These are phyloP conservation scores for Gonioctena quinquepunctata DNA, from an alignment of 1,140 invertebrate species.

Conservation along the genomic window DNA sequence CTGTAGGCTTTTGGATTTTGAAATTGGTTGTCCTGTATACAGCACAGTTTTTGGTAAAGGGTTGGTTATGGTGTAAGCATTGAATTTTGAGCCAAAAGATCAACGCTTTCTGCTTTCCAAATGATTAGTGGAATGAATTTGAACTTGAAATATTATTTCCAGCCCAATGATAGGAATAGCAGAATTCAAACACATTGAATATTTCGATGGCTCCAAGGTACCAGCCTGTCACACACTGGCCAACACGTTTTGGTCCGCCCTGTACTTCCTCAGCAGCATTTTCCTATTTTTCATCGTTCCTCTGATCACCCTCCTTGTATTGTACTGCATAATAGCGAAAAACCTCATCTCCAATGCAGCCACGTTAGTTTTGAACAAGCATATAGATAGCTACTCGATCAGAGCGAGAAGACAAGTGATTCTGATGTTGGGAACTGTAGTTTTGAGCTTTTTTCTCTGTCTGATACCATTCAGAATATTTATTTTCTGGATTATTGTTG, in stretches of 20 bases:
- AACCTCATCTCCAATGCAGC: conserved; percentile 70
- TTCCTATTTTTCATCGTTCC: conserved; percentile 78
- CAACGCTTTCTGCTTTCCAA: neutral
- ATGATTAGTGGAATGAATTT: neutral
- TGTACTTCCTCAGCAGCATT: conserved; percentile 75
- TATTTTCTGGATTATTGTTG: conserved; percentile 78
- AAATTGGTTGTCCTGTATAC: neutral
- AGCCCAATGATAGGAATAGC: conserved; percentile 69
- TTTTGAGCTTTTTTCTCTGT: conserved; percentile 84
- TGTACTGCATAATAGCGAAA: conserved; percentile 78
- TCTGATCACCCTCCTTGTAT: conserved; percentile 70
- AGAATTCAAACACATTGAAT: conserved; percentile 62
- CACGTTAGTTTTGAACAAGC: conserved; percentile 63
- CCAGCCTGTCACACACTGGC: conserved; percentile 70
- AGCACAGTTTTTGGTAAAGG: neutral
- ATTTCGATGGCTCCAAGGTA: conserved; percentile 60
- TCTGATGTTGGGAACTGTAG: conserved; percentile 81
- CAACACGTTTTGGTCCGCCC: conserved; percentile 67
- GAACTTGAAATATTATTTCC: conserved; percentile 46
- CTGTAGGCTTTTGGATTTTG: too few species aligned
- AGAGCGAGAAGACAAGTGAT: conserved; percentile 73
- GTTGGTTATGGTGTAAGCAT: neutral
- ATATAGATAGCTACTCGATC: conserved; percentile 64
- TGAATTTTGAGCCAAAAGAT: neutral
- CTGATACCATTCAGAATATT: conserved; percentile 82